phyloP scores from a whole-genome alignment of 2,888 invertebrate species.

The Mesochorus sp. region DNA sequence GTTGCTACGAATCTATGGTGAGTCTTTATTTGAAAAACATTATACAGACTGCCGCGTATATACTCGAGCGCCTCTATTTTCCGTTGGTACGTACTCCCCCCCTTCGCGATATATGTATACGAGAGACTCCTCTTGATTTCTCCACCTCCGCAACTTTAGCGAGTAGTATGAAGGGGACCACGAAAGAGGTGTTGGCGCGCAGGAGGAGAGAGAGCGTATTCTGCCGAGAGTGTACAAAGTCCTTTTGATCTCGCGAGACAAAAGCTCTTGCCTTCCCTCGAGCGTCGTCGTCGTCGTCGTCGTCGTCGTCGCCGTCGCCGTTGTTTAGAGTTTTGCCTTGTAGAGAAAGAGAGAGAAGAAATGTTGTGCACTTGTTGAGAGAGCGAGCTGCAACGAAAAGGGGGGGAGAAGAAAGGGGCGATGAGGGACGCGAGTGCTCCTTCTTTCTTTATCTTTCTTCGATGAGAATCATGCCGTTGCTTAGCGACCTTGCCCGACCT shows the following conservation, averaged over 20 bases:
- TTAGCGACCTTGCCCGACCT: conserved; percentile 67
- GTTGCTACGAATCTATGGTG: conserved; percentile 47
- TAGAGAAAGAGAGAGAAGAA: background rate
- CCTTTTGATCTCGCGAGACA: conserved; percentile 75
- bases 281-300: conserved; percentile 51
- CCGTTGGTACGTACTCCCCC: conserved; percentile 12
- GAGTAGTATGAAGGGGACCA: conserved; percentile 25
- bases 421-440: conserved; percentile 27
- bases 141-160: conserved; percentile 74
- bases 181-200: conserved; percentile 47
- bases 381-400: background rate
- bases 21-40: conserved; percentile 38
- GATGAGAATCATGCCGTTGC: conserved; percentile 67
- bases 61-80: conserved; percentile 45
- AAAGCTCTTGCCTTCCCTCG: conserved; percentile 67
- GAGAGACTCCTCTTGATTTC: conserved; percentile 46
- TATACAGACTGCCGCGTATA: too few species aligned
- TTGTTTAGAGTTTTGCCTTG: conserved; percentile 37
- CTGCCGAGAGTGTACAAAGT: conserved; percentile 56
- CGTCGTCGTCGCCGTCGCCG: too few species aligned
- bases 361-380: background rate
- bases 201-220: conserved; percentile 57
- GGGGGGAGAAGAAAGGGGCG: conserved; percentile 5
- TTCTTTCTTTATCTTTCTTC: conserved; percentile 13
- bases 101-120: conserved; percentile 35